A percentile compares a stretch with the other conserved stretches of the same genome.
These are phyloP conservation scores for Trichoplusia ni DNA, from an alignment of 1,140 invertebrate species.

Conservation along the genomic window DNA sequence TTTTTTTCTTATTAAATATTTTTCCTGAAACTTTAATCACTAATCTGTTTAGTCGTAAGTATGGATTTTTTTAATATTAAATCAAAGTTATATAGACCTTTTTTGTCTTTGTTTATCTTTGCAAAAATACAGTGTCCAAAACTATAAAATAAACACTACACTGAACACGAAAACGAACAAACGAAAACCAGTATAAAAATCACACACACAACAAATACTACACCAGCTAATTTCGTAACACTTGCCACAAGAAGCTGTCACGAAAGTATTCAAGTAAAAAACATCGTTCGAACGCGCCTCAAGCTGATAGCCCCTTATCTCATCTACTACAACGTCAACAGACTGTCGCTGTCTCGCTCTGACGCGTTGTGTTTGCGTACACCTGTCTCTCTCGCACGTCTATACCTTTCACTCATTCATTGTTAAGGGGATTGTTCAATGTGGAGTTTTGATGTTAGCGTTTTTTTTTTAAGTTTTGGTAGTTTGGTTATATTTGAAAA, in stretches of 20 bases:
- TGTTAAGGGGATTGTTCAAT: conserved; percentile 19
- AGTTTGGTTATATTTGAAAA: too few species aligned
- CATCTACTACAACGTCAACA: conserved; percentile 80
- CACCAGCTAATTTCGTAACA: background rate
- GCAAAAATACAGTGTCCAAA: too few species aligned
- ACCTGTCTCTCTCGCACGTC: conserved; percentile 52
- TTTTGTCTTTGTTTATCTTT: too few species aligned
- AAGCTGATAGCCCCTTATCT: conserved; percentile 79
- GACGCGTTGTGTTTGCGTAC: conserved; percentile 29
- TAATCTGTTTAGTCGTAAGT: too few species aligned
- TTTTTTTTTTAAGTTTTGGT: too few species aligned
- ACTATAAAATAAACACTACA: too few species aligned
- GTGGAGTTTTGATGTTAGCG: background rate
- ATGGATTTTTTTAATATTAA: too few species aligned
- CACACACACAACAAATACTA: background rate
- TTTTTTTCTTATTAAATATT: too few species aligned
- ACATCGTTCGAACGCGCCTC: conserved; percentile 54
- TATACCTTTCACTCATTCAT: conserved; percentile 51
- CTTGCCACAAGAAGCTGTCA: conserved; percentile 6
- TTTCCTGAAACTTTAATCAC: too few species aligned
- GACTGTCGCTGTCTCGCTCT: conserved; percentile 56
- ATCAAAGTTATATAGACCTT: too few species aligned
- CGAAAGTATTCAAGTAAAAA: conserved; percentile 50
- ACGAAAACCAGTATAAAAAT: background rate
- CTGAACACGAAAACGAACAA: background rate